A percentile compares a stretch with the other conserved stretches of the same genome.
Conservation (phyloP, 2,888 invertebrate genomes). For the Stratiomys singularior region DNA sequence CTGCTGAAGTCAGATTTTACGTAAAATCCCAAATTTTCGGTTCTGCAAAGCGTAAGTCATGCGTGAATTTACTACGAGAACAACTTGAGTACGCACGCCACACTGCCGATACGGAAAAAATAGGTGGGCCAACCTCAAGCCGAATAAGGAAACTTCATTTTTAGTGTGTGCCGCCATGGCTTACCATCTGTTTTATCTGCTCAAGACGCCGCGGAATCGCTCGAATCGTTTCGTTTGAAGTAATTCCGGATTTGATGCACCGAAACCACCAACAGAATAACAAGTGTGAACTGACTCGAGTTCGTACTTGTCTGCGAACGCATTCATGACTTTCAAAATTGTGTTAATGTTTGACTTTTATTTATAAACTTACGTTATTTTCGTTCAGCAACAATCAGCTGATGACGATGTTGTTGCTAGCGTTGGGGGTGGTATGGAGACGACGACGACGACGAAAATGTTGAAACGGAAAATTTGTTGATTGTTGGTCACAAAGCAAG, state of each 20-base stretch:
- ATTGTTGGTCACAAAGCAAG: neutral
- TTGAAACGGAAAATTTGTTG: no score
- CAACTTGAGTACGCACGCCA: no score
- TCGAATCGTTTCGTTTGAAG: neutral
- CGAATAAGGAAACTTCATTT: neutral
- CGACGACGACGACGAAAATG: no score
- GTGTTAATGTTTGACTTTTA: slow-evolving; percentile 23
- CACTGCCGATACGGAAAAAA: neutral
- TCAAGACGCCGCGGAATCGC: no score
- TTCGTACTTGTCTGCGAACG: no score
- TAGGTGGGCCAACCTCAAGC: neutral
- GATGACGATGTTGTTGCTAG: neutral
- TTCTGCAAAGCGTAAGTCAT: neutral
- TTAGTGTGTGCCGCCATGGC: neutral
- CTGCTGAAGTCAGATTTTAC: neutral
- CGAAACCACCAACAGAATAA: neutral
- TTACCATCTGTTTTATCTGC: neutral
- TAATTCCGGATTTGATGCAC: slow-evolving; percentile 19
- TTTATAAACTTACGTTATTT: slow-evolving; percentile 37
- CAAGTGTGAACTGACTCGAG: neutral
- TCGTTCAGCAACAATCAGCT: slow-evolving; percentile 25
- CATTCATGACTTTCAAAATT: neutral
- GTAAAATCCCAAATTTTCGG: no score
- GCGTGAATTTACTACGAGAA: neutral
- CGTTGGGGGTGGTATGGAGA: neutral